phyloP scores from a whole-genome alignment of 1,140 invertebrate species.

The Mesaphorura yosii region DNA sequence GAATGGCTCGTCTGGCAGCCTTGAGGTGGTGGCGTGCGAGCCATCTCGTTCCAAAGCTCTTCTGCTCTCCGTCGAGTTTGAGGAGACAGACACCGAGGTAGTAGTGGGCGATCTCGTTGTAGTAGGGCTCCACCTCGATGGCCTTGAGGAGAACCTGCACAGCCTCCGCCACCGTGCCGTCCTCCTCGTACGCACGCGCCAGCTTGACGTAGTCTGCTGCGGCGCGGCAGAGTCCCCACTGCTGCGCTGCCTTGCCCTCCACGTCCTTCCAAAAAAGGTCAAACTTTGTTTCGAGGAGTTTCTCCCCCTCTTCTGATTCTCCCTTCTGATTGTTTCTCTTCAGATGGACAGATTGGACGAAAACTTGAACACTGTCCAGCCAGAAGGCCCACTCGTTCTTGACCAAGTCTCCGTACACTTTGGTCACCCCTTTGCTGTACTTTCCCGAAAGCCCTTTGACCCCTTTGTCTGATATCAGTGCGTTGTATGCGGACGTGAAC shows the following conservation, averaged over 20 bases:
- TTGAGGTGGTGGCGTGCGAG: not conserved
- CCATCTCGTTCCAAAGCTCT: not conserved
- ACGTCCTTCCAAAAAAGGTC: not conserved
- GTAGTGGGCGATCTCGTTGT: not conserved
- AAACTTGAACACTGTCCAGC: constrained; percentile 4
- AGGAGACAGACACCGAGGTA: not conserved
- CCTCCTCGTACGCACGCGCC: not conserved
- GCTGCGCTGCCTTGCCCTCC: not conserved
- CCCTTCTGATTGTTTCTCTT: no score
- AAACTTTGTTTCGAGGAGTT: not conserved
- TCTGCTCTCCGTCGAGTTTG: not conserved
- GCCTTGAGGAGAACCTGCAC: not conserved
- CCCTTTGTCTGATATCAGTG: not conserved
- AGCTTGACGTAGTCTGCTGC: not conserved
- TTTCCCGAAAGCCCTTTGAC: not conserved
- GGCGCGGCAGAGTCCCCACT: not conserved
- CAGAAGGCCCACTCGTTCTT: constrained; percentile 17
- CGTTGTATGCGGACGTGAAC: not conserved
- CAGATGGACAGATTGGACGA: no score
- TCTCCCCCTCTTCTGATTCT: not conserved
- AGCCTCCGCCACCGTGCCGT: not conserved
- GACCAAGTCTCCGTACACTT: not conserved
- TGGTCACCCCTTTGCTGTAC: not conserved
- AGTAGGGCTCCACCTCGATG: not conserved
- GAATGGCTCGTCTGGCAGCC: not conserved